Evolutionary conservation across 2,113 vertebrate genomes (phyloP).

Genomic region (Charadrius vociferus): DNA sequence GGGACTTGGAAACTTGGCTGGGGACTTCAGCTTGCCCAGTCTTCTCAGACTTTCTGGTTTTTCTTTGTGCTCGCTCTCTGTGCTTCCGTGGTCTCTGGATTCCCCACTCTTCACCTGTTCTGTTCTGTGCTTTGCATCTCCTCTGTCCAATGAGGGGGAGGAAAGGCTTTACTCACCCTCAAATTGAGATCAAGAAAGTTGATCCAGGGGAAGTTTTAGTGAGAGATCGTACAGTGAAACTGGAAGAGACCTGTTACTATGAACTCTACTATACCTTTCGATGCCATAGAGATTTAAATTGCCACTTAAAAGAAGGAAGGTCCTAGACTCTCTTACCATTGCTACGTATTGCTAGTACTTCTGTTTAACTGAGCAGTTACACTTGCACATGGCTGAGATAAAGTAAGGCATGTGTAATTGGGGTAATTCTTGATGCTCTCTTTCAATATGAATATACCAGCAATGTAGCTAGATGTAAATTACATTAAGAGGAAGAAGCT

Average conservation of each 20-base stretch:
- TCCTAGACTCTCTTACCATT: not conserved
- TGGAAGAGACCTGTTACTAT: not conserved
- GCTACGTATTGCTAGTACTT: not conserved
- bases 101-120: not conserved
- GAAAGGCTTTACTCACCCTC: not conserved
- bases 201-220: not conserved
- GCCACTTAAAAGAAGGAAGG: not conserved
- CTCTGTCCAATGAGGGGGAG: not conserved
- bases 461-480: not conserved
- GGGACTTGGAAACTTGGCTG: not conserved
- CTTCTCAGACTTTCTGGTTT: not conserved
- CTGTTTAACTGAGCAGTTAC: not conserved
- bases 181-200: not conserved
- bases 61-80: accelerated
- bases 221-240: not conserved
- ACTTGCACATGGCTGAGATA: not conserved
- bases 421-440: not conserved
- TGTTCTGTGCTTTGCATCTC: not conserved
- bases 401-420: not conserved
- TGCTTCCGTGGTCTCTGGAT: not conserved
- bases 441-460: not conserved
- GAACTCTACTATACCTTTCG: not conserved
- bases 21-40: not conserved
- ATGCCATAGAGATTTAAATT: not conserved
- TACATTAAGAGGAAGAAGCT: not conserved